phyloP scores from a whole-genome alignment of 2,797 vertebrate genomes.

The Lacerta viridis region DNA sequence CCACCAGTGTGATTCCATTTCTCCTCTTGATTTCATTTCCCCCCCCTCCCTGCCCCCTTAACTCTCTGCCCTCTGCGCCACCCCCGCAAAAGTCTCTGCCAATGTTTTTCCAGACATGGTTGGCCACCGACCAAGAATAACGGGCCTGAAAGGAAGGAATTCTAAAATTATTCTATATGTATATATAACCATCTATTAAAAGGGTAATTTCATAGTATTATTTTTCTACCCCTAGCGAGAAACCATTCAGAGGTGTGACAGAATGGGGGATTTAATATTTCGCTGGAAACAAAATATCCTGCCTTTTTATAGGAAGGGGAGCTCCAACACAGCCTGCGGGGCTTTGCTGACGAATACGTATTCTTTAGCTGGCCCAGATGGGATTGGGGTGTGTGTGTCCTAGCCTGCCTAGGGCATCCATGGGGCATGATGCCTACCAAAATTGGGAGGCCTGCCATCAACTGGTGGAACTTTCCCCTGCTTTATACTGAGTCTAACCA shows the following conservation, averaged over 20 bases:
- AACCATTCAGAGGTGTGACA: conserved; percentile 26
- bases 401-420: not conserved
- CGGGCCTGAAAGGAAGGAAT: conserved; percentile 22
- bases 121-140: conserved; percentile 53
- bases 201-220: conserved; percentile 1
- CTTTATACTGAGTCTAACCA: too few relatives aligned
- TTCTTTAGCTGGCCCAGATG: not conserved
- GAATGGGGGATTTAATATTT: conserved; percentile 28
- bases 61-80: conserved; percentile 33
- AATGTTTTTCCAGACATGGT: conserved; percentile 34
- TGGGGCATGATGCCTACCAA: not conserved
- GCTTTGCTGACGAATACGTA: conserved; percentile 11
- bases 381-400: too few relatives aligned
- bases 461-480: too few relatives aligned
- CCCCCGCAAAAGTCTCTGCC: not conserved
- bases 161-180: conserved; percentile 24
- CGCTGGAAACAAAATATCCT: conserved; percentile 31
- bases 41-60: not conserved
- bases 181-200: not conserved
- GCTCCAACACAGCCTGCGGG: not conserved
- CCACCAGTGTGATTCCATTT: not conserved
- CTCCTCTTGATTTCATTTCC: not conserved
- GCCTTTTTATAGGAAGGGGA: not conserved
- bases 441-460: not conserved
- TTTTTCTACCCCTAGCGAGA: conserved; percentile 3